phyloP scores from a whole-genome alignment of 2,888 invertebrate genomes.

The Luperina testacea region DNA sequence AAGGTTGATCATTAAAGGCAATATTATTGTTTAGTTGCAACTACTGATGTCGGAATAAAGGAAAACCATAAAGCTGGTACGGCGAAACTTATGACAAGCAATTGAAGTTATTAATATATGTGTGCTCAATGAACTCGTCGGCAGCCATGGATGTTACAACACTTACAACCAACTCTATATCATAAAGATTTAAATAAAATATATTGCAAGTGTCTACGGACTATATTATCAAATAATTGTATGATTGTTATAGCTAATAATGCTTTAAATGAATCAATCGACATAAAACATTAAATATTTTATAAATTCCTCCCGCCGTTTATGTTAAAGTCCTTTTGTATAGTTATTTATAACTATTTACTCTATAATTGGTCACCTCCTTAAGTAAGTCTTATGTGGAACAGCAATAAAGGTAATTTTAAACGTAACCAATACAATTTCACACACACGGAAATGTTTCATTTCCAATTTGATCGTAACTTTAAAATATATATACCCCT shows the following conservation, averaged over 20 bases:
- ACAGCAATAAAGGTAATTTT: constrained; percentile 13
- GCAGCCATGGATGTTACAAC: constrained; percentile 27
- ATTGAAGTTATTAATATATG: constrained; percentile 61
- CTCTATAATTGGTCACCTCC: constrained; percentile 11
- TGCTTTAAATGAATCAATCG: constrained; percentile 7
- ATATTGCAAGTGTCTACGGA: not conserved
- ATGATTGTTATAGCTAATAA: constrained; percentile 3
- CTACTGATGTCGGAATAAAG: constrained; percentile 47
- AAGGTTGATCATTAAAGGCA: not conserved
- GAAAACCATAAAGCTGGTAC: constrained; percentile 50
- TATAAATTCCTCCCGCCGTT: not conserved
- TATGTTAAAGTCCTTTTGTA: constrained; percentile 1
- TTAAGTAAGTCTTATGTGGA: not conserved
- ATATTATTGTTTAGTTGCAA: not conserved
- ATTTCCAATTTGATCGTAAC: constrained; percentile 20
- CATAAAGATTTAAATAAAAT: constrained; percentile 18
- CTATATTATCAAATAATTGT: constrained; percentile 10
- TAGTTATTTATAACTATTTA: not conserved
- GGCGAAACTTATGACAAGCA: constrained; percentile 53
- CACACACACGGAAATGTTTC: not conserved
- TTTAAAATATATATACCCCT: not conserved
- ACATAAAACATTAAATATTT: constrained; percentile 19
- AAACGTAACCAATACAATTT: constrained; percentile 39
- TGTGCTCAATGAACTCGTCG: constrained; percentile 47
- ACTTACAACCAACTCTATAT: constrained; percentile 5